Evolutionary conservation across 2,888 invertebrate species (phyloP).

Genomic region (Caenorhabditis angaria): DNA sequence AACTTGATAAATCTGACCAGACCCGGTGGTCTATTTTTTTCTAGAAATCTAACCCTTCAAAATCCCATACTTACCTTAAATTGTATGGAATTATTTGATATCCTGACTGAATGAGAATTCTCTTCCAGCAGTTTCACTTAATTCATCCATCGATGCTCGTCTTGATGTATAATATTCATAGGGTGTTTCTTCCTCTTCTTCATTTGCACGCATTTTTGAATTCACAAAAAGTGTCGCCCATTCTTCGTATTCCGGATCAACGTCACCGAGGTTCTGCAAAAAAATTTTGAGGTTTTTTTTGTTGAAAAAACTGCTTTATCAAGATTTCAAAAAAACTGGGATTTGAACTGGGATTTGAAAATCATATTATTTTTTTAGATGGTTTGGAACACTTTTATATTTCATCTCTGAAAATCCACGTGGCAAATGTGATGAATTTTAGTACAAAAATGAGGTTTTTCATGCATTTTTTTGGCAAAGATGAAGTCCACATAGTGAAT

Average conservation of each 20-base stretch:
- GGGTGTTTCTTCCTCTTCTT: constrained; percentile 50
- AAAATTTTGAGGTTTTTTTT: too few relatives aligned
- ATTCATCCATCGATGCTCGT: constrained; percentile 63
- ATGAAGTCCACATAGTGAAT: too few relatives aligned
- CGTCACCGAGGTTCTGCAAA: constrained; percentile 42
- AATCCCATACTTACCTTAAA: too few relatives aligned
- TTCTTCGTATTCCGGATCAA: constrained; percentile 42
- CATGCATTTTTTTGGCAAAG: too few relatives aligned
- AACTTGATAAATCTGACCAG: background rate
- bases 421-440: too few relatives aligned
- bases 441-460: background rate
- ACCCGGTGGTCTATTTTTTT: background rate
- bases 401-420: too few relatives aligned
- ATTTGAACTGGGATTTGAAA: too few relatives aligned
- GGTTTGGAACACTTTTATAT: too few relatives aligned
- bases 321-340: too few relatives aligned
- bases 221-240: constrained; percentile 43
- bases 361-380: too few relatives aligned
- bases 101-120: constrained; percentile 33
- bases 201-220: constrained; percentile 28
- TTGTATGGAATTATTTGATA: background rate
- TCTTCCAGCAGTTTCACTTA: constrained; percentile 25
- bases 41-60: background rate
- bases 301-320: background rate
- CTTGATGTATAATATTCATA: constrained; percentile 60